Base-by-base conservation (phyloP, 2,113 vertebrate genomes). In the Dipodomys spectabilis region DNA sequence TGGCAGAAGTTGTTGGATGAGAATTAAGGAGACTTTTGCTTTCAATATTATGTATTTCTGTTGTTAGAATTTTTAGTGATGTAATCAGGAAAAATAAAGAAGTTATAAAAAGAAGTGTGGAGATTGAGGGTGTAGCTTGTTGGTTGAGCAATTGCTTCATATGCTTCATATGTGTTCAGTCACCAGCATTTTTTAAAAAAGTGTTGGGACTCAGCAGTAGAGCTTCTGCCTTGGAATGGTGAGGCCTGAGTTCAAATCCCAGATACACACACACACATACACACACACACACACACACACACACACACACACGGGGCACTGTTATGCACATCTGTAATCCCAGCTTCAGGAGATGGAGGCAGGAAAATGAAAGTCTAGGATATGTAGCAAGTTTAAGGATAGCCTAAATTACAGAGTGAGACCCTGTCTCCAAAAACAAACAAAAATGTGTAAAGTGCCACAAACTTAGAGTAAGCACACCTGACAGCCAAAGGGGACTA, bases 51-150 rank as follows among this genome's bases (percentile, higher is more conserved):
- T 6, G 13, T 49, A 49, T 69, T 86, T 96, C 82, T 78, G 10
- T 82, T 88, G 35, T 72, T 72, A 90, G 49, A 92, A 67, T 73
- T 83, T 68, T 53, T 39, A 74, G 81, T 95, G 82, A 94, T 57
- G 65, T 62, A 87, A 95, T 89, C 87, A 86, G 69, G 39, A 30
- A 83, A 95, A 95, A 87, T 86, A 82, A 95, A 95, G 88, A 96
- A 92, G 93, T 86, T 93, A 39, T 62, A 88, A 92, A 95, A 91
- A 92, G 85, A 96, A 92, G 60, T 62, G 22, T 65, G 82, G 18
- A n/a, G 57, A 25, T 2, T n/a, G 25, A 60, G 57, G 57, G 57
- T 73, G 10, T 64, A 60, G 90, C 65, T 79, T 53, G 77, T 65
- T 35, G 65, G 68, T 13, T 53, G 16, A 86, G 57, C 10, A 5